These are phyloP conservation scores for Chaetorhynchus papuensis DNA, from an alignment of 2,113 vertebrate genomes.

Conservation along the genomic window DNA sequence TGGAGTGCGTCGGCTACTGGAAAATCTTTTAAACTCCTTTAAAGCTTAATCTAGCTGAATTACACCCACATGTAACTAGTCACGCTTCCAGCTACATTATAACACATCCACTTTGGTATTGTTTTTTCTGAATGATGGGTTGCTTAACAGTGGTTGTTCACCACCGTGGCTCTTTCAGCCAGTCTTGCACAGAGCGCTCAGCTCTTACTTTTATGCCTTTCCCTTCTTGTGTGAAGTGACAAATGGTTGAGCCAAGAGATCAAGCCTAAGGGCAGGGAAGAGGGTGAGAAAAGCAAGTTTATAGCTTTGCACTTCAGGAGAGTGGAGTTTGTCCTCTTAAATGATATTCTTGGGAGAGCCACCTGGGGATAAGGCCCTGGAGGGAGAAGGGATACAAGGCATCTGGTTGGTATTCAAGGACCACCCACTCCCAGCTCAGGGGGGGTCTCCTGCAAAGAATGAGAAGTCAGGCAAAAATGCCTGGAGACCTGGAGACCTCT, in stretches of 20 bases:
- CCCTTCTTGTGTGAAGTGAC: not conserved
- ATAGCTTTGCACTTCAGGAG: not conserved
- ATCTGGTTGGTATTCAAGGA: accelerated
- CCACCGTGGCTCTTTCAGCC: not conserved
- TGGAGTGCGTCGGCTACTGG: not conserved
- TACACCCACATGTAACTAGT: not conserved
- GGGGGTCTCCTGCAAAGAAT: not conserved
- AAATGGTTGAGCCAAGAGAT: not conserved
- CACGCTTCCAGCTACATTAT: not conserved
- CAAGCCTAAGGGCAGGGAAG: not conserved
- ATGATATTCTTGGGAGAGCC: not conserved
- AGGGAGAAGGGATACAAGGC: not conserved
- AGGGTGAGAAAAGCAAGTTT: not conserved
- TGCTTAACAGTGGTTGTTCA: not conserved
- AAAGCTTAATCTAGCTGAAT: not conserved
- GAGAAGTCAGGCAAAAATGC: not conserved
- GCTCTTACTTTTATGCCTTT: not conserved
- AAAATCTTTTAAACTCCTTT: not conserved
- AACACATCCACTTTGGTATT: not conserved
- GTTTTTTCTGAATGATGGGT: not conserved
- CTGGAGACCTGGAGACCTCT: not conserved
- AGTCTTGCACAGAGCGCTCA: not conserved
- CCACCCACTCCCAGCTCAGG: not conserved
- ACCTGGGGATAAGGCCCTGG: not conserved
- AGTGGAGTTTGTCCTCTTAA: not conserved